These are phyloP conservation scores for pig (Sus scrofa) DNA, from an alignment of 2,113 vertebrate genomes.

Conservation along the genomic window T2T-Sscrofa CM000812.6:34628001-34628500, in stretches of 20 bases:
- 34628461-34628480: not conserved
- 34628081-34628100: not conserved
- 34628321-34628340: not conserved
- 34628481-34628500: not conserved
- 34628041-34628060: not conserved
- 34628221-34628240: not conserved
- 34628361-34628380: not conserved
- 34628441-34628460: not conserved
- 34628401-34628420: not conserved
- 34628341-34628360: not conserved
- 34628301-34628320: not conserved
- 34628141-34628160: not conserved
- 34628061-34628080: not conserved
- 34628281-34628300: not conserved
- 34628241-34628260: not conserved
- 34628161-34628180: not conserved
- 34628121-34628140: not conserved
- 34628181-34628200: not conserved
- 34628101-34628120: not conserved
- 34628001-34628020: slow-evolving; percentile 1
- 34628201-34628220: not conserved
- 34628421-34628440: not conserved
- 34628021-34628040: too few species aligned
- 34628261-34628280: not conserved
- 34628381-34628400: not conserved